phyloP scores from a whole-genome alignment of 2,113 vertebrate species.

The Plecturocebus donacophilus region DNA sequence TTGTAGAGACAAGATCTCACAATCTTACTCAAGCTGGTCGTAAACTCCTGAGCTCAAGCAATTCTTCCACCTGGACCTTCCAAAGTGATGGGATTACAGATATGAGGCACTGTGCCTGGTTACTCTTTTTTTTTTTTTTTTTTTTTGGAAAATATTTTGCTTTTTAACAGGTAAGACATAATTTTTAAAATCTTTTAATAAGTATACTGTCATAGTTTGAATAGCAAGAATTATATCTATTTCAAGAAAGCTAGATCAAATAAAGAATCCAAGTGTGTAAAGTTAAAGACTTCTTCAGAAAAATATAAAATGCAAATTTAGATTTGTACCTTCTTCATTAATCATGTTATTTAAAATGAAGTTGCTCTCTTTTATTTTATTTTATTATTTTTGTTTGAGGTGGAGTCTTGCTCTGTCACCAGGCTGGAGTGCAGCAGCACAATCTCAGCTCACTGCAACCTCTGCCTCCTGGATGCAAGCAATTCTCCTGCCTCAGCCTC shows the following conservation, averaged over 20 bases:
- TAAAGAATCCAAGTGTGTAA: not conserved
- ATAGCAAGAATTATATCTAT: constrained; percentile 8
- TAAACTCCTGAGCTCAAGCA: not conserved
- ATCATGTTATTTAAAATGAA: constrained; percentile 23
- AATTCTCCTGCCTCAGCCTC: too few relatives aligned
- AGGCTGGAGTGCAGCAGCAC: too few relatives aligned
- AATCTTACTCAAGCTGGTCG: not conserved
- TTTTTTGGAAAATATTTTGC: not conserved
- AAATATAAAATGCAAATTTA: not conserved
- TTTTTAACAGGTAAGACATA: not conserved
- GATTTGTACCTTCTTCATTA: not conserved
- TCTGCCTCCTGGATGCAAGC: too few relatives aligned
- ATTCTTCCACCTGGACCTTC: not conserved
- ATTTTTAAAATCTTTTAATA: constrained; percentile 21
- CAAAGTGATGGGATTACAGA: not conserved
- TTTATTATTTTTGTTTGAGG: too few relatives aligned
- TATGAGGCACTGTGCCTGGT: not conserved
- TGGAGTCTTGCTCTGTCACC: too few relatives aligned
- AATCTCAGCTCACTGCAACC: too few relatives aligned
- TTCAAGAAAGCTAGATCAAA: not conserved
- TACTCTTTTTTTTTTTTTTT: not conserved
- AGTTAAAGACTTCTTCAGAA: not conserved
- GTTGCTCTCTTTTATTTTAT: not conserved
- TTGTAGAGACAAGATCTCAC: not conserved
- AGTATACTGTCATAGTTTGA: not conserved